These are phyloP conservation scores for Protonemura montana DNA, from an alignment of 2,888 invertebrate genomes.

Conservation along the genomic window DNA sequence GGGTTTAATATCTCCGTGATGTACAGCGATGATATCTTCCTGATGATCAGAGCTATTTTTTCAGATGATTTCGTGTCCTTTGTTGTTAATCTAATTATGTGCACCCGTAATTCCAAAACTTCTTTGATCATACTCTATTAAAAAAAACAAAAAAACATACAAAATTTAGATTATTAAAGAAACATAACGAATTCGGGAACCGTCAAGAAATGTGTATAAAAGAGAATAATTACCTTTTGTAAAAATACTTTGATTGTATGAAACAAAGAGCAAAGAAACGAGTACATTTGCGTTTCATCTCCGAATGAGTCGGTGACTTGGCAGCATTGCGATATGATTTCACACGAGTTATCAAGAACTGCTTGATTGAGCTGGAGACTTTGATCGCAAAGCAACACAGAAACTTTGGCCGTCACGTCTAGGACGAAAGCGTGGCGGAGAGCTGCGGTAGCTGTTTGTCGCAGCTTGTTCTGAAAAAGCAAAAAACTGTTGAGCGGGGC, in stretches of 20 bases:
- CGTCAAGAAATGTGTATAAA: no score
- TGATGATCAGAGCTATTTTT: background rate
- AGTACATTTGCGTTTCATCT: background rate
- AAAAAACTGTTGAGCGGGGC: no score
- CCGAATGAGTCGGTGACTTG: background rate
- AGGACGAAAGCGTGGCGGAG: background rate
- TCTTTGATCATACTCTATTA: background rate
- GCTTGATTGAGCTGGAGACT: background rate
- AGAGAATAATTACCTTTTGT: background rate
- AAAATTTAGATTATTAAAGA: no score
- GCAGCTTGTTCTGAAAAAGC: background rate
- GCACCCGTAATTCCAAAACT: background rate
- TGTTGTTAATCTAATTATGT: background rate
- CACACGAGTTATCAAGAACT: background rate
- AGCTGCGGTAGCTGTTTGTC: background rate
- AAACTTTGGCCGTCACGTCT: background rate
- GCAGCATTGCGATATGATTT: background rate
- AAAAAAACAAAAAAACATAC: background rate
- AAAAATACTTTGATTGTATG: background rate
- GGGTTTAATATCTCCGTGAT: background rate
- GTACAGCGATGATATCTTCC: background rate
- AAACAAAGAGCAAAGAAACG: background rate
- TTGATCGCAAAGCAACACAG: background rate
- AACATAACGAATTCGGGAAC: no score
- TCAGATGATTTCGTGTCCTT: background rate